Evolutionary conservation across 2,888 invertebrate species (phyloP).

Genomic region (Chromoteleia sp.): DNA sequence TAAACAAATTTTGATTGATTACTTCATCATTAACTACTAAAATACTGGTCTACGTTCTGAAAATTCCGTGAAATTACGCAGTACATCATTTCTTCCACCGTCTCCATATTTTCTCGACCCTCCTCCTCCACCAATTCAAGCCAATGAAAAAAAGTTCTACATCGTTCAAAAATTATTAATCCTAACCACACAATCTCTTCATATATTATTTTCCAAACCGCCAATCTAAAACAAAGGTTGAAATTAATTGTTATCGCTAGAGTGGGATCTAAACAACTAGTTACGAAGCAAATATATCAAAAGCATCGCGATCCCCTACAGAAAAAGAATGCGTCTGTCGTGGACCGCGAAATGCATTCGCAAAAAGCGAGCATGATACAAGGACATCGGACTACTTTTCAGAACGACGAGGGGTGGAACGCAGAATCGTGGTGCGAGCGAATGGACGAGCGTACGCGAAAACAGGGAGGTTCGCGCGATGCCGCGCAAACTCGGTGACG

Average conservation of each 20-base stretch:
- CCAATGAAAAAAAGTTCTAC: constrained; percentile 37
- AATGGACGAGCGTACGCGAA: constrained; percentile 50
- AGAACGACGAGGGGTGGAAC: constrained; percentile 64
- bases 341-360: constrained; percentile 36
- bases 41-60: background rate
- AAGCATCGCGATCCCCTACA: constrained; percentile 3
- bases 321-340: constrained; percentile 30
- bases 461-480: constrained; percentile 53
- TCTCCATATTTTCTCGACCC: background rate
- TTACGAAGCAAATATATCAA: constrained; percentile 51
- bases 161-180: constrained; percentile 38
- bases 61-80: constrained; percentile 3
- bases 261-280: constrained; percentile 47
- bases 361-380: constrained; percentile 37
- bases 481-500: constrained; percentile 50
- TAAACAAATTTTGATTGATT: too few species aligned
- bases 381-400: constrained; percentile 64
- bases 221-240: constrained; percentile 51
- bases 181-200: constrained; percentile 25
- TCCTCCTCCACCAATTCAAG: background rate
- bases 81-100: constrained; percentile 18
- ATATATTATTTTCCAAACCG: constrained; percentile 22
- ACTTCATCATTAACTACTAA: background rate
- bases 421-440: constrained; percentile 41
- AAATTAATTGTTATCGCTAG: constrained; percentile 46